A percentile compares a stretch with the other conserved stretches of the same genome.
phyloP scores from a whole-genome alignment of 2,113 vertebrate genomes.

The Etheostoma cragini region DNA sequence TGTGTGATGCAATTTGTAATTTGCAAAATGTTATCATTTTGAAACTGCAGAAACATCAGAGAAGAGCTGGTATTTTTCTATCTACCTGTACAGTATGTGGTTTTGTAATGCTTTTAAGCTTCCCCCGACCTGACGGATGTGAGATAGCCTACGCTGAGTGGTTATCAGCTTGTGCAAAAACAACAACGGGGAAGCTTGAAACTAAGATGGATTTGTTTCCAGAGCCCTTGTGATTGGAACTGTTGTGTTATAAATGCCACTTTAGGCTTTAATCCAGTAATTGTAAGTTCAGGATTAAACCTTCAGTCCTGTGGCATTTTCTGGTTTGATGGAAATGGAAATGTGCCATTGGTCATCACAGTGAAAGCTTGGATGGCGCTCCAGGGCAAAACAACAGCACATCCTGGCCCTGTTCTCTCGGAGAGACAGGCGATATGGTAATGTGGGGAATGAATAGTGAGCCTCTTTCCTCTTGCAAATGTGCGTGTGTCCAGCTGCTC shows the following conservation, averaged over 20 bases:
- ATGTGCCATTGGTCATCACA: constrained; percentile 69
- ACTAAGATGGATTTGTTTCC: constrained; percentile 61
- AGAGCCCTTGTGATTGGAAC: constrained; percentile 33
- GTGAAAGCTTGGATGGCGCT: constrained; percentile 69
- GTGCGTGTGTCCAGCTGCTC: constrained; percentile 75
- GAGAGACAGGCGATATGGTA: constrained; percentile 73
- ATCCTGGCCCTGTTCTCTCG: constrained; percentile 59
- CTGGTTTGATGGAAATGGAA: constrained; percentile 73
- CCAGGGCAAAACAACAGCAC: constrained; percentile 68
- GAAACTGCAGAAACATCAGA: neutral
- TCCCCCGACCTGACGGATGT: neutral
- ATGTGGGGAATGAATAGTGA: constrained; percentile 71
- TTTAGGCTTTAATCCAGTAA: constrained; percentile 65
- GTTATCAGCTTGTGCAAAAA: neutral
- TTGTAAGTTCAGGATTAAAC: constrained; percentile 61
- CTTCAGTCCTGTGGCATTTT: constrained; percentile 71
- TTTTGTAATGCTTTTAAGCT: neutral
- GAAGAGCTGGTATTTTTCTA: neutral
- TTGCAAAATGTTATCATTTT: neutral
- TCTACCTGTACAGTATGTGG: neutral
- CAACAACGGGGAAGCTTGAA: constrained; percentile 4
- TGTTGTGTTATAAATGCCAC: constrained; percentile 52
- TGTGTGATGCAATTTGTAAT: constrained; percentile 36
- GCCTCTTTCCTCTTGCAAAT: constrained; percentile 52
- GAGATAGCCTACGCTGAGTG: neutral